phyloP scores from a whole-genome alignment of 2,797 vertebrate genomes.

The Aythya fuligula region DNA sequence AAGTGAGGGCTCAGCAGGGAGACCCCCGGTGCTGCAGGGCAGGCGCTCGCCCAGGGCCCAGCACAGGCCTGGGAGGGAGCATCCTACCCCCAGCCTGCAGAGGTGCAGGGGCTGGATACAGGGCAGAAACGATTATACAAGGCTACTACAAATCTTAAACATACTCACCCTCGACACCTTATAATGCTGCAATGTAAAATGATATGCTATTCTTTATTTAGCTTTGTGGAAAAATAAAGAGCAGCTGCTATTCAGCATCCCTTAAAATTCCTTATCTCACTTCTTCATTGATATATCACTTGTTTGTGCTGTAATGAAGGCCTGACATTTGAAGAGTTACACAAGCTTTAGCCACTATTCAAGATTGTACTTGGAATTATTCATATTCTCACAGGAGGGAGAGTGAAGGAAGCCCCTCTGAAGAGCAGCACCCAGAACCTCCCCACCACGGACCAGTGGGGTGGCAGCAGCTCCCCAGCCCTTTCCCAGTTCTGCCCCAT shows the following conservation, averaged over 20 bases:
- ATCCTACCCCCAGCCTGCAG: no score
- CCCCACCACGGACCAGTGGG: no score
- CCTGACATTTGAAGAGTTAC: not conserved
- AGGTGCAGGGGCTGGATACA: no score
- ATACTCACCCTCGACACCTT: not conserved
- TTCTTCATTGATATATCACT: not conserved
- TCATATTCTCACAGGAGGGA: not conserved
- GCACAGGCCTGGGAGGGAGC: not conserved
- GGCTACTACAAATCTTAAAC: not conserved
- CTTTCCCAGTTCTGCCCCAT: not conserved
- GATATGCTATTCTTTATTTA: not conserved
- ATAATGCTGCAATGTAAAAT: not conserved
- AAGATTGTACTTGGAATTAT: not conserved
- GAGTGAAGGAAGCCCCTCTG: not conserved
- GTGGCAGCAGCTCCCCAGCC: not conserved
- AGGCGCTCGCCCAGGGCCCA: no score
- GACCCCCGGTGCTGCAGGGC: no score
- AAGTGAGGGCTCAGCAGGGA: not conserved
- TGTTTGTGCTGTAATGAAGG: not conserved
- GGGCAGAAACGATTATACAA: not conserved
- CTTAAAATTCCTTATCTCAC: not conserved
- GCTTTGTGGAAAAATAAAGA: not conserved
- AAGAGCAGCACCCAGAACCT: not conserved
- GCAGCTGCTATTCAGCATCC: not conserved
- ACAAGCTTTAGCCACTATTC: not conserved